phyloP scores from a whole-genome alignment of 1,140 invertebrate species.

The Euura lappo region DNA sequence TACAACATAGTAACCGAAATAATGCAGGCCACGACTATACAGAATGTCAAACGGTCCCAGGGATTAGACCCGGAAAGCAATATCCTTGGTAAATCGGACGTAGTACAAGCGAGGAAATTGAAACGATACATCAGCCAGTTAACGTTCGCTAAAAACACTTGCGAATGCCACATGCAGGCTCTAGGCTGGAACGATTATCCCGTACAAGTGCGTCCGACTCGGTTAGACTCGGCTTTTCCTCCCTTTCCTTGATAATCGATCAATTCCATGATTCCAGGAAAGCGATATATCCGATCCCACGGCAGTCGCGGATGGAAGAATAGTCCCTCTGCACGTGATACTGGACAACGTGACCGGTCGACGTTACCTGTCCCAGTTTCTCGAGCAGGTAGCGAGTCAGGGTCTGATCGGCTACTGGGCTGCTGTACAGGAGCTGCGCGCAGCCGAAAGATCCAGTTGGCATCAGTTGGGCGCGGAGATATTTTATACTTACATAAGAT shows the following conservation, averaged over 20 bases:
- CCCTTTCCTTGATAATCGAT: not conserved
- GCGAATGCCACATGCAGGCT: conserved; percentile 78
- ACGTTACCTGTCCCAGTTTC: conserved; percentile 78
- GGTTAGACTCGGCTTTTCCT: not conserved
- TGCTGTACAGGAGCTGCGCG: conserved; percentile 84
- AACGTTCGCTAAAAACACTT: conserved; percentile 82
- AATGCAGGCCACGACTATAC: conserved; percentile 91
- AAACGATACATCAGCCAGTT: conserved; percentile 83
- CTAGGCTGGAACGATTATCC: conserved; percentile 82
- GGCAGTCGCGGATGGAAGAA: conserved; percentile 45
- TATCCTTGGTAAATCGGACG: conserved; percentile 69
- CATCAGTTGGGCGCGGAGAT: conserved; percentile 90
- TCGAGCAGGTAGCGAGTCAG: conserved; percentile 82
- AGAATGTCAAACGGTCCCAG: conserved; percentile 86
- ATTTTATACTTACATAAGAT: conserved; percentile 86
- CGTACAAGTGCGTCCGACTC: conserved; percentile 45
- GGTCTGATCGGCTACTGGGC: conserved; percentile 85
- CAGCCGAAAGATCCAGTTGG: conserved; percentile 74
- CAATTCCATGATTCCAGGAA: conserved; percentile 33
- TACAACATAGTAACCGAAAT: conserved; percentile 90
- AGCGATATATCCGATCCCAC: conserved; percentile 44
- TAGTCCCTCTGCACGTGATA: conserved; percentile 70
- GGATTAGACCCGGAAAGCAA: conserved; percentile 76
- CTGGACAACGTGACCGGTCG: conserved; percentile 74
- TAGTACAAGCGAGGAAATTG: conserved; percentile 73